Base-by-base conservation (phyloP, 2,888 invertebrate genomes). In the Diloba caeruleocephala region DNA sequence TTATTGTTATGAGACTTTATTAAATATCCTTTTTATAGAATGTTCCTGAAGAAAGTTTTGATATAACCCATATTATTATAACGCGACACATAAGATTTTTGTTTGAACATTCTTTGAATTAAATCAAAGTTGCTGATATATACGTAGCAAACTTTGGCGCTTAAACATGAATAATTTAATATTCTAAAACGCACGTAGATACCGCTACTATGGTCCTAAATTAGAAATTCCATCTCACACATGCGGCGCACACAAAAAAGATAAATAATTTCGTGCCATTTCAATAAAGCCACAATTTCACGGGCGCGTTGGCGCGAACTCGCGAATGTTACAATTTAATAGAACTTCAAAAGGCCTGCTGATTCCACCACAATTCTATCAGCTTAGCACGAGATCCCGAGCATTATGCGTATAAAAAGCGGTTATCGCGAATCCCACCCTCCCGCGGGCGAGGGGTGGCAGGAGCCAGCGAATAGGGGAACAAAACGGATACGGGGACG, bases 351-450 rank as follows among this genome's bases (percentile, higher is more conserved):
- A 92, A 88, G 92, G 90, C 87, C 88, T 88, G 89, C 86, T 89
- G 91, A 91, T 90, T 89, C 90, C 85, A 79, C 88, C 91, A 89
- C 92, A 92, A 92, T 92, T 92, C 92, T 90, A 92, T 92, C 92
- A 92, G 92, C 92, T 92, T 92, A 92, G 90, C 88, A 84, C 82
- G 87, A 85, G 89, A 90, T 90, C 89, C 89, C 85, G 79, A 74
- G 89, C 87, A 91, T 92, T 92, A 92, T 90, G 90, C 89, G 90
- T 90, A 91, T 89, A 91, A 92, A 92, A 91, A 90, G 90, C 85
- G 89, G 92, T 92, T 92, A 92, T 92, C 92, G 85, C 84, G 76
- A 68, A 60, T 76, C 76, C 78, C 78, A 75, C 72, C 58, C n/a
- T n/a, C 60, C 44, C 63, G 52, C 53, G 55, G 54, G 43, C 49